Conservation (phyloP, 2,113 vertebrate species). For the Mionectes macconnelli region DNA sequence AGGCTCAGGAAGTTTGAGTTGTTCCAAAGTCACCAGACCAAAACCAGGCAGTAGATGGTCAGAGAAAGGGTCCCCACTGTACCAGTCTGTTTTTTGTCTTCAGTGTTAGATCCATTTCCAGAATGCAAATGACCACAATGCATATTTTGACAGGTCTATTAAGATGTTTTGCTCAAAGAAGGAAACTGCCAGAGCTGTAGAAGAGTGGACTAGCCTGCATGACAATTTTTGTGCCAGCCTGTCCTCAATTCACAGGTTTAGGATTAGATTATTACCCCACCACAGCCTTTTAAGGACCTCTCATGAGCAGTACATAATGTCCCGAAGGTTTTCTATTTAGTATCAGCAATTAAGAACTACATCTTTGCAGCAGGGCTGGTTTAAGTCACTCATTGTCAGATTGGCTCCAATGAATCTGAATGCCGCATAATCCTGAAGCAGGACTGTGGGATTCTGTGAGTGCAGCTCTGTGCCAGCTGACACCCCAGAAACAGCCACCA, state of each 20-base stretch:
- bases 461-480: not conserved
- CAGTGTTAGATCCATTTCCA: not conserved
- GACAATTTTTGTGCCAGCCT: not conserved
- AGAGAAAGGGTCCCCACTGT: not conserved
- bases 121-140: not conserved
- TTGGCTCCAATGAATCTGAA: not conserved
- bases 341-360: not conserved
- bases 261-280: not conserved
- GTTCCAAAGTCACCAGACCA: not conserved
- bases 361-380: not conserved
- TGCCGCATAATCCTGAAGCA: not conserved
- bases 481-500: not conserved
- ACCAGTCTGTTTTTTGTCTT: not conserved
- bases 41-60: not conserved
- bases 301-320: not conserved
- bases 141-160: not conserved
- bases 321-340: not conserved
- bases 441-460: not conserved
- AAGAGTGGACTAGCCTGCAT: not conserved
- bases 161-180: not conserved
- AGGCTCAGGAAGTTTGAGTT: not conserved
- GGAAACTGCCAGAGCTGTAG: not conserved
- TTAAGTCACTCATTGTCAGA: not conserved
- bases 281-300: not conserved
- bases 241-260: not conserved